A percentile compares a stretch with the other conserved stretches of the same genome.
Conservation (phyloP, 2,888 invertebrate genomes). For the Callosobruchus maculatus region DNA sequence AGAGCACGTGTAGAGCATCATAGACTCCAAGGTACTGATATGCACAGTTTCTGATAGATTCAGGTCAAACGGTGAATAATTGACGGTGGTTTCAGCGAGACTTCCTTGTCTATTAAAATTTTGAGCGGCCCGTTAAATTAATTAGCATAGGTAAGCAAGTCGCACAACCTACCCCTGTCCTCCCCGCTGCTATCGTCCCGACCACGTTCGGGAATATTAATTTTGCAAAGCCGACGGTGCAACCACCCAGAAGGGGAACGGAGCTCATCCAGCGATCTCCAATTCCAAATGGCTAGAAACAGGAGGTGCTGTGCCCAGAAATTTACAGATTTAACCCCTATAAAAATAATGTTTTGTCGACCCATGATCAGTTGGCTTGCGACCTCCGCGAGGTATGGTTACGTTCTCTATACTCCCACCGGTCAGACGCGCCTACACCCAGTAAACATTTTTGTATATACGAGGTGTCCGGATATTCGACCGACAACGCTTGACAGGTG, state of each 20-base stretch:
- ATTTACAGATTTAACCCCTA: too few species aligned
- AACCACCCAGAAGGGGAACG: background rate
- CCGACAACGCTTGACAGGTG: too few species aligned
- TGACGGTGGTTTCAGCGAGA: slow-evolving; percentile 10
- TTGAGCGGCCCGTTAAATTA: slow-evolving; percentile 23
- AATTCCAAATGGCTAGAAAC: background rate
- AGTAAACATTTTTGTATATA: too few species aligned
- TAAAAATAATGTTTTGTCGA: too few species aligned
- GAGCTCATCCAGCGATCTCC: background rate
- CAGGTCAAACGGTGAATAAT: slow-evolving; percentile 18
- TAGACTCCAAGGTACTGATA: background rate
- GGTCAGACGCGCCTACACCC: too few species aligned
- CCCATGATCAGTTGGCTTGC: too few species aligned
- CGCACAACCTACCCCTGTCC: slow-evolving; percentile 1
- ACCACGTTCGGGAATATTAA: slow-evolving; percentile 20
- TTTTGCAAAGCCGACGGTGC: slow-evolving; percentile 8
- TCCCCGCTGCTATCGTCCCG: background rate
- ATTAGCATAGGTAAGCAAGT: slow-evolving; percentile 25
- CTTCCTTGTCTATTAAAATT: slow-evolving; percentile 23
- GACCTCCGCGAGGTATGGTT: too few species aligned
- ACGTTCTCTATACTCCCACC: too few species aligned
- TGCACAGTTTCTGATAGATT: background rate
- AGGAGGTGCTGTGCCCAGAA: background rate
- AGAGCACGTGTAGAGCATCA: background rate
- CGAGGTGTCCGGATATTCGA: too few species aligned